A percentile compares a stretch with the other conserved stretches of the same genome.
Conservation (phyloP, 2,797 vertebrate genomes). For the Galagoides demidoff region DNA sequence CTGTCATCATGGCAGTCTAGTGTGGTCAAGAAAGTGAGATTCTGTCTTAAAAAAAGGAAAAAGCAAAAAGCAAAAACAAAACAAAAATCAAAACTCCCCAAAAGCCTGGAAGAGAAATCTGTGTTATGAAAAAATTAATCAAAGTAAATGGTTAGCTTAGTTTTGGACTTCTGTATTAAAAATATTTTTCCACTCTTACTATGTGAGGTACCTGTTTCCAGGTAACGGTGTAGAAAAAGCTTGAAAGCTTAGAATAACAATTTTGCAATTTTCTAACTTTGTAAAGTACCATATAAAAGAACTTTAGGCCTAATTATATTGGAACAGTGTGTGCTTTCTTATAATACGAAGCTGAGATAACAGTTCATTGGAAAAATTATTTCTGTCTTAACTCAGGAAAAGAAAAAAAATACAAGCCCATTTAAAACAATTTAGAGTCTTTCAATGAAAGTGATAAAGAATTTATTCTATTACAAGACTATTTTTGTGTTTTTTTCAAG, state of each 20-base stretch:
- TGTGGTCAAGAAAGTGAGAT: too few relatives aligned
- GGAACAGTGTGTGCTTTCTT: slow-evolving; percentile 10
- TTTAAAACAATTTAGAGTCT: slow-evolving; percentile 53
- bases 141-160: neutral
- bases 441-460: slow-evolving; percentile 51
- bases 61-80: too few relatives aligned
- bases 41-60: too few relatives aligned
- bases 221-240: slow-evolving; percentile 3
- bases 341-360: slow-evolving; percentile 53
- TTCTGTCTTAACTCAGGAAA: slow-evolving; percentile 24
- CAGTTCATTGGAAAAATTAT: slow-evolving; percentile 55
- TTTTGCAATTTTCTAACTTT: slow-evolving; percentile 39
- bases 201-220: neutral
- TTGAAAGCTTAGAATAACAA: neutral
- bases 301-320: slow-evolving; percentile 25
- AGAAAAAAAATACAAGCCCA: neutral
- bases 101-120: neutral
- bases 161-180: neutral
- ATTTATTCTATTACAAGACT: neutral
- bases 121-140: neutral
- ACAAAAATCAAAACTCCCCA: neutral
- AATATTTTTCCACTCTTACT: neutral
- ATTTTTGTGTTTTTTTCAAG: slow-evolving; percentile 49
- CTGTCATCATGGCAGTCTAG: too few relatives aligned
- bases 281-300: slow-evolving; percentile 22